A percentile compares a stretch with the other conserved stretches of the same genome.
Conservation (phyloP, 1,140 invertebrate genomes). For the Formica selysi region DNA sequence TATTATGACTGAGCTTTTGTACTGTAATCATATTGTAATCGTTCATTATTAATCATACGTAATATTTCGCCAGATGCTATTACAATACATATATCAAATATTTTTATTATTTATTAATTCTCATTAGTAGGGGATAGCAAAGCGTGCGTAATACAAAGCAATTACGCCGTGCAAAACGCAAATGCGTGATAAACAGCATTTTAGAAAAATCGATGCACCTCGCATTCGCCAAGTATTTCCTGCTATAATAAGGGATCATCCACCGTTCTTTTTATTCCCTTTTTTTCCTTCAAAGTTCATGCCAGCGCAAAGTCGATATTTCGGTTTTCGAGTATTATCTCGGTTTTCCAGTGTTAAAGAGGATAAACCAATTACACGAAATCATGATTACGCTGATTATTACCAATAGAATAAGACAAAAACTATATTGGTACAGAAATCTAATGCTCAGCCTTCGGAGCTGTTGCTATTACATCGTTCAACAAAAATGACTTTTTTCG, state of each 20-base stretch:
- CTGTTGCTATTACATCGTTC: not conserved
- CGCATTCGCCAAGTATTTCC: constrained; percentile 3
- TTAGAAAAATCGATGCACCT: constrained; percentile 33
- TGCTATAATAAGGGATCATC: constrained; percentile 10
- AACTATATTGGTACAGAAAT: not conserved
- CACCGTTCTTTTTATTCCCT: not conserved
- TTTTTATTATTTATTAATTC: constrained; percentile 55
- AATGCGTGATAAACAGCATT: constrained; percentile 18
- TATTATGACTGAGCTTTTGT: constrained; percentile 4
- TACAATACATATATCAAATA: not conserved
- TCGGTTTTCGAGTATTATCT: constrained; percentile 21
- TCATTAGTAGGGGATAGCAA: constrained; percentile 38
- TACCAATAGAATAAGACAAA: constrained; percentile 19
- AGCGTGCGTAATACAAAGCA: constrained; percentile 41
- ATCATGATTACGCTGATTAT: constrained; percentile 41
- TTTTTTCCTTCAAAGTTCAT: not conserved
- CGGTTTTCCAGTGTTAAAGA: constrained; percentile 24
- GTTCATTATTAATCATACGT: constrained; percentile 30
- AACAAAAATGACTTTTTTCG: too few species aligned
- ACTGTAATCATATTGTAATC: constrained; percentile 19
- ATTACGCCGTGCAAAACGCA: constrained; percentile 27
- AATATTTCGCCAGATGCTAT: not conserved
- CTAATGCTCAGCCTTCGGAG: not conserved
- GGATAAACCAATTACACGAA: constrained; percentile 33
- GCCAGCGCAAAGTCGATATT: constrained; percentile 3